Conservation (phyloP, 2,797 vertebrate genomes). For the Alcedo atthis region DNA sequence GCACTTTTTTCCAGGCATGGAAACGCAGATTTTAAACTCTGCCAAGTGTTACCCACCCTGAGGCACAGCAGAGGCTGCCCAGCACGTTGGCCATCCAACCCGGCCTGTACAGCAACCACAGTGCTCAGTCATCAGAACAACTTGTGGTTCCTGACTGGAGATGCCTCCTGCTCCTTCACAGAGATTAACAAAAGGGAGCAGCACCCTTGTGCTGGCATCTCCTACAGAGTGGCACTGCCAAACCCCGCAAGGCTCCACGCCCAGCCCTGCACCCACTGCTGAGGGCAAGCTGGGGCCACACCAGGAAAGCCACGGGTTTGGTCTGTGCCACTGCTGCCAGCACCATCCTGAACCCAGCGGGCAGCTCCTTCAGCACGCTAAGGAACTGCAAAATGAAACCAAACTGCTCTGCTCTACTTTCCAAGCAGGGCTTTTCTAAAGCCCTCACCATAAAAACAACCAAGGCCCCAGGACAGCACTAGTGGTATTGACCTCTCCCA, state of each 20-base stretch:
- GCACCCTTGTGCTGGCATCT: neutral
- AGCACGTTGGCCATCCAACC: neutral
- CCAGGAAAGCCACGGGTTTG: fast-evolving
- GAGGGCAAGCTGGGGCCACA: neutral
- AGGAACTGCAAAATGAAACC: neutral
- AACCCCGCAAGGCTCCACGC: neutral
- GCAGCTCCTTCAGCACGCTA: neutral
- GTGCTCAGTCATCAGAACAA: neutral
- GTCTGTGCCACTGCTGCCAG: neutral
- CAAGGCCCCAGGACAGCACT: neutral
- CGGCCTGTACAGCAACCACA: fast-evolving
- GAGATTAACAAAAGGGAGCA: neutral
- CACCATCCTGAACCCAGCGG: neutral
- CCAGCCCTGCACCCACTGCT: neutral
- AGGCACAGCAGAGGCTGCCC: neutral
- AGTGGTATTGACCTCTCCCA: neutral
- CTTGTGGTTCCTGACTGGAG: neutral
- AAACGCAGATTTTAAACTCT: neutral
- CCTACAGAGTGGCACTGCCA: neutral
- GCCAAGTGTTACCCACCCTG: neutral
- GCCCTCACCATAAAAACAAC: neutral
- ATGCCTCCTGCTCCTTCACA: neutral
- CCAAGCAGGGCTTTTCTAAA: neutral
- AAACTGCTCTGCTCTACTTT: neutral
- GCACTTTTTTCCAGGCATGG: neutral